Conservation (phyloP, 2,797 vertebrate genomes). For the Scolopax rusticola region DNA sequence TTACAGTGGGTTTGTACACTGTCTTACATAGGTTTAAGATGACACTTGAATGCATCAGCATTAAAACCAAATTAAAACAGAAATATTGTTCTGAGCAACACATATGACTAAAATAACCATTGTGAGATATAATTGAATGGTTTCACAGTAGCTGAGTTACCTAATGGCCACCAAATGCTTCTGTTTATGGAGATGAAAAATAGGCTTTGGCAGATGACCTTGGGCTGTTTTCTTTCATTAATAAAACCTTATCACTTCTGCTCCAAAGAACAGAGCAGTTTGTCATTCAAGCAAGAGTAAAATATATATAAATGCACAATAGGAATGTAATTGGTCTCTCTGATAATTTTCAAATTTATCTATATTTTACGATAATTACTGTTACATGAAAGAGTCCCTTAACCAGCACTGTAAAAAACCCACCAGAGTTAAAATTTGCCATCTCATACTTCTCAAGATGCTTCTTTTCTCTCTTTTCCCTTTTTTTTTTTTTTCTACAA, state of each 20-base stretch:
- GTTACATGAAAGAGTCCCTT: not conserved
- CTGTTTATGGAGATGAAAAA: not conserved
- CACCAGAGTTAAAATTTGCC: not conserved
- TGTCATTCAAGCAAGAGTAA: not conserved
- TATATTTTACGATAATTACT: not conserved
- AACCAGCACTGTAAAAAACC: not conserved
- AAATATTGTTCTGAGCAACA: not conserved
- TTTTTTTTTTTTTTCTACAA: not conserved
- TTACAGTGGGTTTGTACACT: not conserved
- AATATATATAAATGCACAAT: not conserved
- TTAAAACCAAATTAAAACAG: not conserved
- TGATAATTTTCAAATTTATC: not conserved
- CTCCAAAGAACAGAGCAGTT: not conserved
- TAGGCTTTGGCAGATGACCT: not conserved
- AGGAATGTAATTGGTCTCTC: not conserved
- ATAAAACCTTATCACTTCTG: not conserved
- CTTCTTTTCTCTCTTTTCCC: not conserved
- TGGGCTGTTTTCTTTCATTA: not conserved
- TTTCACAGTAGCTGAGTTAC: not conserved
- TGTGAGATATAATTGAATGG: not conserved
- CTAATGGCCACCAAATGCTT: not conserved
- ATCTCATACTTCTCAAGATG: not conserved
- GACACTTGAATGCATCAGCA: not conserved
- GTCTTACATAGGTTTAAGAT: not conserved
- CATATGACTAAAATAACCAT: not conserved